A percentile compares a stretch with the other conserved stretches of the same genome.
These are phyloP conservation scores for Ceratosolen fusciceps DNA, from an alignment of 1,140 invertebrate genomes.

Conservation along the genomic window DNA sequence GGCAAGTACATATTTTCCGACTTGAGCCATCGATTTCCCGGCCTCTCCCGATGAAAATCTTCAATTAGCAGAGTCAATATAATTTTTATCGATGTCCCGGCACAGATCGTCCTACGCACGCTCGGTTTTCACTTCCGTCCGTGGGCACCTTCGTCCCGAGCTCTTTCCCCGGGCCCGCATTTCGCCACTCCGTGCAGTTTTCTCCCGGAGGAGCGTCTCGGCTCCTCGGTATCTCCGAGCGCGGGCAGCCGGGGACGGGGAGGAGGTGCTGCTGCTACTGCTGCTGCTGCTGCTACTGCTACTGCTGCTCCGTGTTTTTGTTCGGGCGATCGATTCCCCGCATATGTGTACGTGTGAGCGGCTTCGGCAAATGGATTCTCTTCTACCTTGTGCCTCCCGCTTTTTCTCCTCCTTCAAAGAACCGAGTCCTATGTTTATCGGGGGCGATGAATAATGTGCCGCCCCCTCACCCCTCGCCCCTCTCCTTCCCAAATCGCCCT, in stretches of 20 bases:
- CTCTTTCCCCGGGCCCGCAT: not conserved
- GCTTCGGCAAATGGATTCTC: constrained; percentile 19
- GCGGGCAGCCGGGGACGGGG: not conserved
- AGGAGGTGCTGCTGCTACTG: too few relatives aligned
- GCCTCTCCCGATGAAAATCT: constrained; percentile 4
- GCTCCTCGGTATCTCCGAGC: not conserved
- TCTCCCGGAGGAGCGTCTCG: not conserved
- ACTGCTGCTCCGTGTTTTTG: not conserved
- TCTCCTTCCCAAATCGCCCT: too few relatives aligned
- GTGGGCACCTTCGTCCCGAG: too few relatives aligned
- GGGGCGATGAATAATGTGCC: not conserved
- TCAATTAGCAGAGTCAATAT: constrained; percentile 14
- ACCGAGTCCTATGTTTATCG: constrained; percentile 10
- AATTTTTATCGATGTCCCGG: not conserved
- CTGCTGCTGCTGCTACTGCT: too few relatives aligned
- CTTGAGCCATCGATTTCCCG: not conserved
- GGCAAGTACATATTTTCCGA: too few relatives aligned
- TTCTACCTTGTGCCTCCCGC: not conserved
- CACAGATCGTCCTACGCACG: not conserved
- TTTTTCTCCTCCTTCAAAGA: constrained; percentile 9
- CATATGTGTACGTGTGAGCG: not conserved
- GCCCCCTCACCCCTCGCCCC: not conserved
- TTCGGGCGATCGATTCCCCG: not conserved
- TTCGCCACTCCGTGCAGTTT: not conserved
- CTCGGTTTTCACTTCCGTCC: not conserved